Conservation (phyloP, 2,888 invertebrate genomes). For the Embidobia sp. region DNA sequence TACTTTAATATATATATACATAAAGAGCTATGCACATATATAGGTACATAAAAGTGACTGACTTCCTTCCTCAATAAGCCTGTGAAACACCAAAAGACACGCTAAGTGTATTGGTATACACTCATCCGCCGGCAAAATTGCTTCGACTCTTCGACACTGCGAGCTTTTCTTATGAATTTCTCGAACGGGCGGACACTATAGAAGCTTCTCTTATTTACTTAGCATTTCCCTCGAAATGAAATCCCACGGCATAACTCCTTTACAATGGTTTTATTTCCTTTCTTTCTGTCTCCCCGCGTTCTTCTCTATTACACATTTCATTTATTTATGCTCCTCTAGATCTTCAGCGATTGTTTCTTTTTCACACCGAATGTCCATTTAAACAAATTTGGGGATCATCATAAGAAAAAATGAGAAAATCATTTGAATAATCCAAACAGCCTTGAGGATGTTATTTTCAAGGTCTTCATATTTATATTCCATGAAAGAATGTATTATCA, state of each 20-base stretch:
- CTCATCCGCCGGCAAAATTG: constrained; percentile 55
- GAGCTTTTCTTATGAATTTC: constrained; percentile 59
- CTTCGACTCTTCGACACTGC: constrained; percentile 56
- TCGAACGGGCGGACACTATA: constrained; percentile 52
- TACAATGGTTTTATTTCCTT: constrained; percentile 48
- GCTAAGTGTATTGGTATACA: constrained; percentile 54
- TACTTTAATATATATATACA: constrained; percentile 19
- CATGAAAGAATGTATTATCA: too few species aligned
- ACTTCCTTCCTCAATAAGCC: constrained; percentile 44
- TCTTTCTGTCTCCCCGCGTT: constrained; percentile 4
- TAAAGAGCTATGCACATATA: constrained; percentile 14
- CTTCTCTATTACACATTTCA: constrained; percentile 32
- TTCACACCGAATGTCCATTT: constrained; percentile 1
- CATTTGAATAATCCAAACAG: too few species aligned
- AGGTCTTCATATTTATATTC: too few species aligned
- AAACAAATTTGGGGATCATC: constrained; percentile 22
- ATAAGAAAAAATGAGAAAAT: background rate
- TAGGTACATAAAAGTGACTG: constrained; percentile 28
- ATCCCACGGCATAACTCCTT: constrained; percentile 63
- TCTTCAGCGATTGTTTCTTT: background rate
- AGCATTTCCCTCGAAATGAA: constrained; percentile 70
- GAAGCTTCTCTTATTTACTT: constrained; percentile 67
- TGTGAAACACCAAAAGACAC: constrained; percentile 43
- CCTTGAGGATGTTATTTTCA: too few species aligned
- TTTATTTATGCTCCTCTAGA: constrained; percentile 31